Percentiles rank a stretch among this genome's conserved stretches.
phyloP scores from a whole-genome alignment of 1,140 invertebrate species.

The Calephelis nemesis region DNA sequence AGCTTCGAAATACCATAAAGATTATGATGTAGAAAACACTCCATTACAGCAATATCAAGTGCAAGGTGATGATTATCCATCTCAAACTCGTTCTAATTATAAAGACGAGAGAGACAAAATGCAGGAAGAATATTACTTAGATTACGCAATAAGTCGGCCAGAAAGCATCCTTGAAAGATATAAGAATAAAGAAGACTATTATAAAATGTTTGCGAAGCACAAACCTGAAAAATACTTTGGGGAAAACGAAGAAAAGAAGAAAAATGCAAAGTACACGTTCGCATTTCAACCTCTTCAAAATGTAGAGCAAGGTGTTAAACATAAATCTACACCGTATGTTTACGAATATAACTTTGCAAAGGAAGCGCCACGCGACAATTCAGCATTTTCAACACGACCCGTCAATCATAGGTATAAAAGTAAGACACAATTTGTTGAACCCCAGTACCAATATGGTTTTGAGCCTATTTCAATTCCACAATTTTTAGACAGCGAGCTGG shows the following conservation, averaged over 20 bases:
- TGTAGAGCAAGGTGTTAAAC: slow-evolving; percentile 45
- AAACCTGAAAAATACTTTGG: slow-evolving; percentile 49
- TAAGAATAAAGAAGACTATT: slow-evolving; percentile 60
- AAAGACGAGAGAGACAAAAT: slow-evolving; percentile 61
- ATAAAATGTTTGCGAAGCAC: slow-evolving; percentile 54
- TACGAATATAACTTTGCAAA: slow-evolving; percentile 52
- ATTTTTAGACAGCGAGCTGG: slow-evolving; percentile 53
- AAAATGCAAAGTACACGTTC: slow-evolving; percentile 40
- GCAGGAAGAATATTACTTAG: slow-evolving; percentile 60
- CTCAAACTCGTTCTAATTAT: slow-evolving; percentile 49
- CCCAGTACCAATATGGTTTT: slow-evolving; percentile 74
- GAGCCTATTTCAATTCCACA: slow-evolving; percentile 58
- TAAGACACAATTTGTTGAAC: slow-evolving; percentile 65
- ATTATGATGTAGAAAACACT: slow-evolving; percentile 48
- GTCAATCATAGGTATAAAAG: slow-evolving; percentile 42
- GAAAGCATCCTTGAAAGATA: slow-evolving; percentile 49
- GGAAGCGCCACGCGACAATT: slow-evolving; percentile 46
- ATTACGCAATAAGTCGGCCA: slow-evolving; percentile 57
- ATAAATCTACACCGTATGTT: slow-evolving; percentile 41
- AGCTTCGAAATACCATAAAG: slow-evolving; percentile 39
- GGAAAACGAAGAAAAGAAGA: slow-evolving; percentile 44
- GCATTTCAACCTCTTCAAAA: slow-evolving; percentile 37
- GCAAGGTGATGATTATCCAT: slow-evolving; percentile 57
- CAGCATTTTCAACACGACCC: slow-evolving; percentile 49
- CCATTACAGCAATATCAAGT: slow-evolving; percentile 60